These are phyloP conservation scores for Artemisiospiza belli DNA, from an alignment of 2,113 vertebrate genomes.

Conservation along the genomic window DNA sequence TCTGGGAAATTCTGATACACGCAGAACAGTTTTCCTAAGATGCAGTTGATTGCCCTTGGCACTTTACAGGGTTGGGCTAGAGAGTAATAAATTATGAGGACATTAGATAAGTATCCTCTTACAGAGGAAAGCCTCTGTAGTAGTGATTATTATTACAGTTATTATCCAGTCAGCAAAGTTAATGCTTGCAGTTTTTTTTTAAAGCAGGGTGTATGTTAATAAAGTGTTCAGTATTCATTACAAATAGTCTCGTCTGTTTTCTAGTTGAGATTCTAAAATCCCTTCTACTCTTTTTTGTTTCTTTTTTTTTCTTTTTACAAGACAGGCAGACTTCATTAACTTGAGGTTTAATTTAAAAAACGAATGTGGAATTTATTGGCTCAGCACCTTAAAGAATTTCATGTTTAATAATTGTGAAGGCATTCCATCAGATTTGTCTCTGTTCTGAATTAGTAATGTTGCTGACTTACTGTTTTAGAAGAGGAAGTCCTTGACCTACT, in stretches of 20 bases:
- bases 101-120: conserved; percentile 43
- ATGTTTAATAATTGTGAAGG: conserved; percentile 78
- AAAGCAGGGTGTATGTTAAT: conserved; percentile 57
- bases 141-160: conserved; percentile 53
- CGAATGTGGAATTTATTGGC: conserved; percentile 71
- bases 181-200: conserved; percentile 8
- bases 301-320: neutral
- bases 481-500: conserved; percentile 81
- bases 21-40: neutral
- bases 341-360: conserved; percentile 78
- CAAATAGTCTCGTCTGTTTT: conserved; percentile 68
- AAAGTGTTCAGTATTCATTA: conserved; percentile 73
- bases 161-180: conserved; percentile 69
- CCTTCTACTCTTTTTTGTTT: conserved; percentile 33
- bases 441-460: conserved; percentile 80
- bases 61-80: neutral
- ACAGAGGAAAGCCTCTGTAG: conserved; percentile 25
- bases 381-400: conserved; percentile 75
- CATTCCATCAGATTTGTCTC: conserved; percentile 75
- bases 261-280: conserved; percentile 62
- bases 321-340: conserved; percentile 78
- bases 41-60: conserved; percentile 34
- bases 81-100: conserved; percentile 39
- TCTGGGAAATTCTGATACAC: neutral
- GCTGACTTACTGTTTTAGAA: conserved; percentile 82